Evolutionary conservation across 1,140 invertebrate species (phyloP).

Genomic region (Formica selysi): DNA sequence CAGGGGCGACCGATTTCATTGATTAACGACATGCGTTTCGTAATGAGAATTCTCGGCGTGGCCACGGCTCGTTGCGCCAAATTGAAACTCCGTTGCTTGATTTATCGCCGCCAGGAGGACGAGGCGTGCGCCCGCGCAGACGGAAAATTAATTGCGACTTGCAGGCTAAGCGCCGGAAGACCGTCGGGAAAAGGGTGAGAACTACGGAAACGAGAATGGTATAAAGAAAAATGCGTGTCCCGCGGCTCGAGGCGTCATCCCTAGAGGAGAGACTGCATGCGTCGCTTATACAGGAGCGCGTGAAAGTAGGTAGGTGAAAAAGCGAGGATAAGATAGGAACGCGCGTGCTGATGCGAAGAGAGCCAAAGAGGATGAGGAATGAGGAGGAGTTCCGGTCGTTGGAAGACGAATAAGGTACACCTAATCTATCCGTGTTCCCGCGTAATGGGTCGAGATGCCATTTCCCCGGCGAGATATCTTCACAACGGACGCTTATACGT

Average conservation of each 20-base stretch:
- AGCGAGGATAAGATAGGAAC: constrained; percentile 30
- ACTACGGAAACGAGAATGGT: neutral
- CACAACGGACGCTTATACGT: constrained; percentile 21
- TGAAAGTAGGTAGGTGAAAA: constrained; percentile 7
- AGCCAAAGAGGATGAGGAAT: constrained; percentile 22
- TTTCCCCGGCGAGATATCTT: constrained; percentile 48
- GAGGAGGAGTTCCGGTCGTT: constrained; percentile 48
- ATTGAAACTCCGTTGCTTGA: constrained; percentile 69
- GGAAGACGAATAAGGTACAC: constrained; percentile 62
- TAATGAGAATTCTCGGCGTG: constrained; percentile 60
- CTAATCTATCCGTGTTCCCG: constrained; percentile 58
- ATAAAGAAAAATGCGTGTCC: constrained; percentile 65
- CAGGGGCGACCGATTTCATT: constrained; percentile 41
- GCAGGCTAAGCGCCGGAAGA: constrained; percentile 13
- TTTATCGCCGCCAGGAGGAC: constrained; percentile 63
- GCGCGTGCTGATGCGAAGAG: constrained; percentile 16
- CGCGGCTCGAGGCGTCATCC: neutral
- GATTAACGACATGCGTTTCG: constrained; percentile 62
- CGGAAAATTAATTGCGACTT: constrained; percentile 70
- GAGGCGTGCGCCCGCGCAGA: constrained; percentile 46
- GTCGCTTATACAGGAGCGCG: neutral
- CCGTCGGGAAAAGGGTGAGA: neutral
- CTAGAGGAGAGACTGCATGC: neutral
- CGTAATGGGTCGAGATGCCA: constrained; percentile 48
- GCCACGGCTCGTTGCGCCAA: constrained; percentile 53